phyloP scores from a whole-genome alignment of 2,797 vertebrate genomes.

The Carcharodon carcharias region DNA sequence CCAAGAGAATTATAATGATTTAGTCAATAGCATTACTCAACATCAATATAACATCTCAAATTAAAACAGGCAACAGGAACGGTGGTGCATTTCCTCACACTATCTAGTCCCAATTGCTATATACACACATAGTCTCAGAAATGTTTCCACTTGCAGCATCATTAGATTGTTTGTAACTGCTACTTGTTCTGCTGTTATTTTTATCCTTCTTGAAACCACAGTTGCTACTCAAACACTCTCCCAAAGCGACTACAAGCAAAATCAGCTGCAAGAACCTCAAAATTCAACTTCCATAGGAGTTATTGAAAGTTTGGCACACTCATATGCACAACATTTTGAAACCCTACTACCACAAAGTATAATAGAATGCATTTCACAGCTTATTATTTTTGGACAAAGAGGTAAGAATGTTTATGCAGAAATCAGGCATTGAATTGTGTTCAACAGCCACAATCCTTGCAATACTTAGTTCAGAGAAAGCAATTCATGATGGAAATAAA shows the following conservation, averaged over 20 bases:
- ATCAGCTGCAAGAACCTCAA: not conserved
- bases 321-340: not conserved
- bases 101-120: not conserved
- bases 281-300: not conserved
- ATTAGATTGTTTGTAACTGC: not conserved
- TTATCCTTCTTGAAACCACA: not conserved
- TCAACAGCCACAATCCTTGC: not conserved
- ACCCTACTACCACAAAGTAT: too few relatives aligned
- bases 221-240: not conserved
- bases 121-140: not conserved
- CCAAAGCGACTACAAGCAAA: not conserved
- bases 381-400: not conserved
- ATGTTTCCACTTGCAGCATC: not conserved
- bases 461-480: not conserved
- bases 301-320: not conserved
- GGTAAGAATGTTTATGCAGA: not conserved
- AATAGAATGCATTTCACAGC: not conserved
- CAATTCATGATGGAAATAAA: not conserved
- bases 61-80: not conserved
- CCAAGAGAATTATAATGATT: not conserved
- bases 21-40: not conserved
- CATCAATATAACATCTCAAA: not conserved
- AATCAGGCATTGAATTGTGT: not conserved
- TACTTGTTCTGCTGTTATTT: not conserved
- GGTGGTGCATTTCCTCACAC: not conserved